Evolutionary conservation across 2,888 invertebrate species (phyloP), one percentile per base, ranked within the genome.

Genomic region (Lapara coniferarum): DNA sequence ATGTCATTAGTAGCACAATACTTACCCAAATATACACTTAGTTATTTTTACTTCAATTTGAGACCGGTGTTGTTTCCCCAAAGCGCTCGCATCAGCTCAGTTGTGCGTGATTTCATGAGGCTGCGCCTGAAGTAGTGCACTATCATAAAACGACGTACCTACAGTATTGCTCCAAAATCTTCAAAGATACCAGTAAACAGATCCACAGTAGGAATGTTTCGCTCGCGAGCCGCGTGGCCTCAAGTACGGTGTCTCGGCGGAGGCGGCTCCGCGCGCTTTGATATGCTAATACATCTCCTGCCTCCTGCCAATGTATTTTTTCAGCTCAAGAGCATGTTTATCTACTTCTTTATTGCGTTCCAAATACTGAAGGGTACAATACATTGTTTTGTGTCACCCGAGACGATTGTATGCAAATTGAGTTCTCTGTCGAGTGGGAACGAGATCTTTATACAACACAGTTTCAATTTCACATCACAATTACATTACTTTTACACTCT

Each of bases 241-340:
- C 7, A 14, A 13, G 44, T 14, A 37, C 10, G 44, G 10, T 8
- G 37, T 37, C 7, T 37, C 37, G 19, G n/a, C n/a, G 10, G 59
- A 30, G 37, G 49, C 46, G 63, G 46, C 46, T 12, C 63, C 63
- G 46, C 49, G 10, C 67, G 67, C 67, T 67, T 70, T 70, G 70
- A 70, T 57, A 70, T 70, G 70, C 70, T 66, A 70, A 70, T 70
- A 16, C 52, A 37, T 37, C 37, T 37, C 37, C 37, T 37, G 37
- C 56, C 44, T 69, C 63, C 69, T 19, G 52, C 52, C 59, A 44
- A 53, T 63, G 69, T 69, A 58, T 57, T 57, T 68, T 68, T 69
- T 69, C 59, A 59, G 59, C 30, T 30, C 19, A 30, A 51, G 68
- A 37, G 49, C 70, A 46, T 67, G 70, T 70, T 67, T 70, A 70